Evolutionary conservation across 1,140 invertebrate genomes (phyloP), one percentile per base, ranked within the genome.

Genomic region (Archivesica marissinica): DNA sequence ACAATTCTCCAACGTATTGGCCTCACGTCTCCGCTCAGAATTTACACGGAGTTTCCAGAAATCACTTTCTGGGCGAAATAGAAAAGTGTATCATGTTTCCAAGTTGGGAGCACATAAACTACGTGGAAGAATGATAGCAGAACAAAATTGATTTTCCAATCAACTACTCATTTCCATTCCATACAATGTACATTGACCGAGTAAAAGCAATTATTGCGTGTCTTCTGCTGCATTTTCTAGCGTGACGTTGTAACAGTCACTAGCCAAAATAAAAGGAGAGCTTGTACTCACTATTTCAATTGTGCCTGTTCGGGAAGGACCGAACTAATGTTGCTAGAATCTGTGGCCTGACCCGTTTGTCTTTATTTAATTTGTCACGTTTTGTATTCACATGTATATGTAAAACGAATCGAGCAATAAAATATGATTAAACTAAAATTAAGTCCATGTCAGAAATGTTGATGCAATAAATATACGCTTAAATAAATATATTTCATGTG

Each of bases 111-210:
- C 25, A 66, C 56, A 68, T 66, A 50, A 66, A 79, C 47, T 79
- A 38, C 56, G 59, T 41, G 6, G 23, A 33, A n/a, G 38, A 79
- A 79, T 79, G 41, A 64, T 79, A 68, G 25, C 13, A 79, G 77
- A 52, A 50, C 66, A 66, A 79, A 66, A 79, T 79, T 79, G 77
- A 79, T 79, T 79, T 66, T 79, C 38, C 77, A 79, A 79, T 79
- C 56, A 64, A 66, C 39, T 30, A 44, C 56, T 68, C 77, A 79
- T 79, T 79, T 79, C 61, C 15, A 47, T 11, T 17, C 59, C 47
- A 79, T 79, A 50, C 77, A 79, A 50, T 68, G 39, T 30, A 52
- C 30, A 47, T 38, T 77, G 54, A 77, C 52, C 61, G 75, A 77
- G 41, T 77, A 41, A 77, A 77, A 59, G 75, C 75, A 72, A 47